Conservation (phyloP, 2,113 vertebrate species). For the Tragelaphus scriptus region DNA sequence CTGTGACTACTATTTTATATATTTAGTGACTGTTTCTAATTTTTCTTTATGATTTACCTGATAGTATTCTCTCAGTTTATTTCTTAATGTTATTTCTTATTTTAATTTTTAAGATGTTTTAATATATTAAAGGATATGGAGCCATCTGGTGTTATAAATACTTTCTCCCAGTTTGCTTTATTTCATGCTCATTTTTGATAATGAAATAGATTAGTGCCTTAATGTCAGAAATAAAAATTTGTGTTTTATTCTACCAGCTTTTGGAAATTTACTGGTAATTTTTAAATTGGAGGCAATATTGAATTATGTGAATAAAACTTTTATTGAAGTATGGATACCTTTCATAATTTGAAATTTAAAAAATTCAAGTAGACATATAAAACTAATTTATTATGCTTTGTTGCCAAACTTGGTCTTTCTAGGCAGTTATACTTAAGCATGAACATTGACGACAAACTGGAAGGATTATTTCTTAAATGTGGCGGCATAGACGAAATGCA, state of each 20-base stretch:
- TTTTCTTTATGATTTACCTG: slow-evolving; percentile 20
- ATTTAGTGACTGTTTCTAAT: not conserved
- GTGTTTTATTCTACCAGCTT: not conserved
- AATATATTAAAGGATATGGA: slow-evolving; percentile 12
- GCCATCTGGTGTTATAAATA: not conserved
- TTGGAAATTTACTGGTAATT: slow-evolving; percentile 42
- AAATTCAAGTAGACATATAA: slow-evolving; percentile 61
- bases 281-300: slow-evolving; percentile 23
- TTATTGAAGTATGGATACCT: slow-evolving; percentile 20
- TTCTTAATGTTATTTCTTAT: not conserved
- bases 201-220: slow-evolving; percentile 29
- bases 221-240: slow-evolving; percentile 36
- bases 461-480: slow-evolving; percentile 97
- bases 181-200: slow-evolving; percentile 34
- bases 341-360: slow-evolving; percentile 50
- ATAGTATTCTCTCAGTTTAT: not conserved
- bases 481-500: slow-evolving; percentile 88
- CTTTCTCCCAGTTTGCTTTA: not conserved
- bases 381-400: slow-evolving; percentile 78
- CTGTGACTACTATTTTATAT: not conserved
- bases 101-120: not conserved
- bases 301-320: slow-evolving; percentile 32
- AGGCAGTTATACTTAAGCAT: slow-evolving; percentile 90
- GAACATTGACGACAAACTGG: slow-evolving; percentile 98
- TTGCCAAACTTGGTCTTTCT: slow-evolving; percentile 82